Base-by-base conservation (phyloP, 2,888 invertebrate species). In the Xestia xanthographa region DNA sequence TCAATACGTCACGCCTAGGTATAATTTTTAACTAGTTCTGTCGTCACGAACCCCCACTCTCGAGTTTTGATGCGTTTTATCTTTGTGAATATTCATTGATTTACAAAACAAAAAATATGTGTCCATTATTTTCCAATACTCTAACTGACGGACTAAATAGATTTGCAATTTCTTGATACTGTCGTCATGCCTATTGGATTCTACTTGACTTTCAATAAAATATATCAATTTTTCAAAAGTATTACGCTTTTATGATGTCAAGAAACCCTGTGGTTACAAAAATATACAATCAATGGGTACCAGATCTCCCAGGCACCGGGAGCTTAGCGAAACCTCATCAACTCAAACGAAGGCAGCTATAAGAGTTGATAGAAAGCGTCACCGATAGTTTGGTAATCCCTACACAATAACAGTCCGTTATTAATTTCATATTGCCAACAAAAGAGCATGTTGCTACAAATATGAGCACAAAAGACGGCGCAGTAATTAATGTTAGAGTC, bases 361-460 rank as follows among this genome's bases (percentile, higher is more conserved):
- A 94, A 78, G 94, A 90, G 90, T 94, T 94, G 94, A 84, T 86
- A 88, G 87, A 90, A 90, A 88, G 83, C 85, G 82, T 72, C 70
- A 72, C 86, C 88, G 89, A 91, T 92, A 94, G 93, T 94, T 94
- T 93, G 87, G 90, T 94, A 95, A 95, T 94, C 94, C 84, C 85
- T 82, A 82, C 87, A 90, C 90, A 90, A 91, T 91, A 91, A 91
- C 90, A 91, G 80, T 69, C 85, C 91, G 91, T 92, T 95, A 95
- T 94, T 95, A 94, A 94, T 94, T 93, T 94, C 91, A 93, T 93
- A 93, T 91, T 89, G 92, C 83, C 80, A 82, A 95, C 94, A 96
- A 95, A 95, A 95, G 95, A 93, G 93, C 93, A 94, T 95, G 95
- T 95, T 95, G 93, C 92, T 92, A 94, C 94, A 95, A 95, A 96